Evolutionary conservation across 2,113 vertebrate genomes (phyloP), one percentile per base, ranked within the genome.

Genomic region (Hystrix cristata): DNA sequence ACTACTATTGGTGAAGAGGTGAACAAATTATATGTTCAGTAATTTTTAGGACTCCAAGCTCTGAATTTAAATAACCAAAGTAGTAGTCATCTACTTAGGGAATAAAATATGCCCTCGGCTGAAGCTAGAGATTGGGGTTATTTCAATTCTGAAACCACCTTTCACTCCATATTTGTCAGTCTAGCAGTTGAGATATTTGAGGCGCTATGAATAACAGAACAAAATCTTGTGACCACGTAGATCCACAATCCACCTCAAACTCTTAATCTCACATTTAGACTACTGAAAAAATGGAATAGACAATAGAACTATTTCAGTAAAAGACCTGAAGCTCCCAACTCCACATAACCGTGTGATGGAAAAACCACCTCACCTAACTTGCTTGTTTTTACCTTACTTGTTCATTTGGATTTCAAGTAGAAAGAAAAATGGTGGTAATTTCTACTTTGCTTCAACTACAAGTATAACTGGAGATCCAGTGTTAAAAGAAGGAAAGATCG

Each of bases 61-160:
- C 38, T 83, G 93, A 93, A 93, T 23, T 67, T 59, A 87, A 90
- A 60, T 48, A 74, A 57, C 46, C 34, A 87, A 91, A 90, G 57
- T 23, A 90, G 18, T 15, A 64, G 3, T 48, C 21, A 64, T 51
- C n/a, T n/a, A 25, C 13, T 18, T 19, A 29, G 64, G 18, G 46
- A 67, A 90, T 46, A 59, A 67, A 21, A 29, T 7, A 31, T 0
- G 13, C 5, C 27, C 13, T 80, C 29, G 12, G 0, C 2, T 23
- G 19, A 9, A 15, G 43, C 48, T 72, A 51, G 21, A 18, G 25
- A 29, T 29, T 0, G 0, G 53, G 10, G 11, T 59, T 38, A 38
- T 38, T 38, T 38, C 23, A 81, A 15, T 60, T 92, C 71, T 86
- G 64, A 82, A 92, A 95, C 2, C 34, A 95, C 57, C 80, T 27